Conservation (phyloP, 2,888 invertebrate genomes). For the Patella caerulea region DNA sequence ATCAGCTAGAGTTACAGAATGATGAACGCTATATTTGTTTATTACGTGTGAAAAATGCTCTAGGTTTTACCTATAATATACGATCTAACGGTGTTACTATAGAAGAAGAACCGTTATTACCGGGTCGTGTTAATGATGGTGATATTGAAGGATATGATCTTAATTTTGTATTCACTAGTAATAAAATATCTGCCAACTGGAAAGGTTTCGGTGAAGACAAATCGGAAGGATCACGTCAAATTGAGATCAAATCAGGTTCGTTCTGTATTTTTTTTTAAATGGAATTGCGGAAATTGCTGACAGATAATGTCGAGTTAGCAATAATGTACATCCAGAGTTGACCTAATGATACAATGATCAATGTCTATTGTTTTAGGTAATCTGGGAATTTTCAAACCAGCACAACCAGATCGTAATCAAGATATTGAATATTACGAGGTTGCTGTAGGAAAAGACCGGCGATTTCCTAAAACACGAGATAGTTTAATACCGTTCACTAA, state of each 20-base stretch:
- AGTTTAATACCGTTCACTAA: conserved; percentile 50
- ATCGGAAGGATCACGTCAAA: conserved; percentile 24
- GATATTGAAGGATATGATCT: conserved; percentile 32
- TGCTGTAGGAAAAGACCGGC: conserved; percentile 51
- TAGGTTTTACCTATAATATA: conserved; percentile 43
- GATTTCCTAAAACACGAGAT: conserved; percentile 45
- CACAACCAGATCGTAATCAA: conserved; percentile 35
- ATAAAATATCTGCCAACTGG: conserved; percentile 55
- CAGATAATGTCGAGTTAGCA: too few species aligned
- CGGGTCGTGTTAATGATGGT: conserved; percentile 36
- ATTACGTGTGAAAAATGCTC: conserved; percentile 49
- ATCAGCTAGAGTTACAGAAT: conserved; percentile 48
- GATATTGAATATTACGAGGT: conserved; percentile 48
- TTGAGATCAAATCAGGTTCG: conserved; percentile 17
- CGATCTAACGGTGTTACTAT: conserved; percentile 55
- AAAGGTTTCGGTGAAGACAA: conserved; percentile 52
- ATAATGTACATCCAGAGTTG: too few species aligned
- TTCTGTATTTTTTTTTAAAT: too few species aligned
- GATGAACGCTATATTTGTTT: conserved; percentile 50
- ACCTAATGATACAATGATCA: too few species aligned
- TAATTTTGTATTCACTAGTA: conserved; percentile 40
- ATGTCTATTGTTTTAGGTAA: too few species aligned
- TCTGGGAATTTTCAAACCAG: too few species aligned
- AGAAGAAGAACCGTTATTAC: conserved; percentile 51
- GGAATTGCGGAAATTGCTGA: too few species aligned